Evolutionary conservation across 2,113 vertebrate species (phyloP).

Genomic region (Lipophrys pholis): DNA sequence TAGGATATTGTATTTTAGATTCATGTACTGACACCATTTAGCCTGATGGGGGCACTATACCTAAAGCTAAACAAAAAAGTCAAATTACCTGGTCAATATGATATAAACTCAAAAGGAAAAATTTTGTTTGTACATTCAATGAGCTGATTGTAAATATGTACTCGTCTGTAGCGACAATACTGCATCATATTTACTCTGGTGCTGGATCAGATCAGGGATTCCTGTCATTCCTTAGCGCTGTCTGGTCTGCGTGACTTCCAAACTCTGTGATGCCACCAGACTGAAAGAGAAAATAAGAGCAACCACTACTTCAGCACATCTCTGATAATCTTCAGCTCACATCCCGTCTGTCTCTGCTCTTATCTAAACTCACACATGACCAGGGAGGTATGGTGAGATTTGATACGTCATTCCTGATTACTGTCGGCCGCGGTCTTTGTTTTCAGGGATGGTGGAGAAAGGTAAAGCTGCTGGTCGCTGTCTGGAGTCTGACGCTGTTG

Average conservation of each 20-base stretch:
- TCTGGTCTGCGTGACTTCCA: slow-evolving; percentile 43
- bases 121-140: background rate
- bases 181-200: slow-evolving; percentile 52
- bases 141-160: background rate
- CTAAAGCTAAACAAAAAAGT: slow-evolving; percentile 11
- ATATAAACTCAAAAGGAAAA: slow-evolving; percentile 16
- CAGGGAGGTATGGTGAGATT: background rate
- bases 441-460: slow-evolving; percentile 66
- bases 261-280: slow-evolving; percentile 8
- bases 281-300: background rate
- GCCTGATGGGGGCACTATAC: slow-evolving; percentile 34
- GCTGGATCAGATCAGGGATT: slow-evolving; percentile 68
- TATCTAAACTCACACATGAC: slow-evolving; percentile 3
- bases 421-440: too few species aligned
- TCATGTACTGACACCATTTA: background rate
- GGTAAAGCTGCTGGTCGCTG: slow-evolving; percentile 45
- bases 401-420: background rate
- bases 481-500: slow-evolving; percentile 63
- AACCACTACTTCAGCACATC: slow-evolving; percentile 1
- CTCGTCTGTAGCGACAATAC: slow-evolving; percentile 3
- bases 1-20: background rate
- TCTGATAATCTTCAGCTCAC: background rate
- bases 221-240: slow-evolving; percentile 69
- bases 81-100: background rate
- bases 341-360: background rate